Percentiles rank a stretch among this genome's conserved stretches.
Evolutionary conservation across 2,888 invertebrate species (phyloP).

Genomic region (Sympetrum striolatum): DNA sequence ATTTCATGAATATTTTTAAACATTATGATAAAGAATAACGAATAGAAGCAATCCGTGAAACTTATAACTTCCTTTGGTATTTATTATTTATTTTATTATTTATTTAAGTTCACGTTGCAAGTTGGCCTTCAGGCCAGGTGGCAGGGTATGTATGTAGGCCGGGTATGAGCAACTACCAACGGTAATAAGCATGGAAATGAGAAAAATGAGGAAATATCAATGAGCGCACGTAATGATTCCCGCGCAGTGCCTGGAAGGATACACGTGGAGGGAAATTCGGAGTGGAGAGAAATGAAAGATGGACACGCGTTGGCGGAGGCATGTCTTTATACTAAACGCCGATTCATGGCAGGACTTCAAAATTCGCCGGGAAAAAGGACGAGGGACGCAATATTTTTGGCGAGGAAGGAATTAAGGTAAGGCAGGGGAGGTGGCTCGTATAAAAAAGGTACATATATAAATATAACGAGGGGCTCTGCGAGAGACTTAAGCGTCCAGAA

Average conservation of each 20-base stretch:
- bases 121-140: too few species aligned
- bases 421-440: background rate
- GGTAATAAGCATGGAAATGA: background rate
- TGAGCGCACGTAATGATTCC: background rate
- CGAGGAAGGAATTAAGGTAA: background rate
- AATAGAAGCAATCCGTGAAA: too few species aligned
- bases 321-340: background rate
- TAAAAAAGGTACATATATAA: background rate
- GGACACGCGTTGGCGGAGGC: background rate
- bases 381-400: conserved; percentile 27
- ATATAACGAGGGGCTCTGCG: background rate
- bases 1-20: too few species aligned
- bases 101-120: too few species aligned
- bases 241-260: background rate
- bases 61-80: too few species aligned
- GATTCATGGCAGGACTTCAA: conserved; percentile 28
- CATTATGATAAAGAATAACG: too few species aligned
- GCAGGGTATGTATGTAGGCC: too few species aligned
- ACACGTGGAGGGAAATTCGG: background rate
- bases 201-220: background rate
- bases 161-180: background rate
- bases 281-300: background rate
- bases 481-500: conserved; percentile 21
- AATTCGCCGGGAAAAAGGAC: background rate
- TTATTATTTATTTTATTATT: too few species aligned